A percentile compares a stretch with the other conserved stretches of the same genome.
phyloP scores from a whole-genome alignment of 2,797 vertebrate genomes.

The Tenualosa thibaudeaui region DNA sequence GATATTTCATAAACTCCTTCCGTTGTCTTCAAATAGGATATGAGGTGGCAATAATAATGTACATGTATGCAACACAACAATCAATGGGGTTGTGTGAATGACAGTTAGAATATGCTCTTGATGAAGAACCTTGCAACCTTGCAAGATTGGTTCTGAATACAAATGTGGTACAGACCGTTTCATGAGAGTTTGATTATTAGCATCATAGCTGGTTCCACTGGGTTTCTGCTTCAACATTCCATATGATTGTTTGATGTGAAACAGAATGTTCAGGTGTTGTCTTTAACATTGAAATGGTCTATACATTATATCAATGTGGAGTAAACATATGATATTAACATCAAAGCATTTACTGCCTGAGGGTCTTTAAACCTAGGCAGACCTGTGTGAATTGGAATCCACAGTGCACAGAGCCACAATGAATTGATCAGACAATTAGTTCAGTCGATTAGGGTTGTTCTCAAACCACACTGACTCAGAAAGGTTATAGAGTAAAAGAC shows the following conservation, averaged over 20 bases:
- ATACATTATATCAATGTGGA: not conserved
- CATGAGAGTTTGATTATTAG: no score
- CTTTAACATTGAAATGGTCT: no score
- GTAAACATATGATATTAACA: not conserved
- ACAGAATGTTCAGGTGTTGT: no score
- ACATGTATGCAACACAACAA: not conserved
- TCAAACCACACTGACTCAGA: not conserved
- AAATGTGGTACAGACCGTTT: no score
- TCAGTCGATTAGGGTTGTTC: not conserved
- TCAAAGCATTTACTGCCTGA: not conserved
- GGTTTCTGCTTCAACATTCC: no score
- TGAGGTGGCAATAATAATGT: not conserved
- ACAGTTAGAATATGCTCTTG: not conserved
- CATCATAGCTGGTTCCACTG: no score
- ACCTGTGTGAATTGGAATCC: not conserved
- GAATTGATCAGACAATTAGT: not conserved
- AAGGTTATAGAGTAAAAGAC: not conserved
- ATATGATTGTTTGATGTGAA: no score
- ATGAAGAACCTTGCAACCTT: not conserved
- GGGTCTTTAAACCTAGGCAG: not conserved
- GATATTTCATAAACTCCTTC: not conserved
- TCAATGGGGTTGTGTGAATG: not conserved
- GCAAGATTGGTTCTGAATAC: not conserved
- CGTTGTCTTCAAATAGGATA: not conserved
- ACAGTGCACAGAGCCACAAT: not conserved